Conservation (phyloP, 2,888 invertebrate genomes). For the Ceratothoa steindachneri region DNA sequence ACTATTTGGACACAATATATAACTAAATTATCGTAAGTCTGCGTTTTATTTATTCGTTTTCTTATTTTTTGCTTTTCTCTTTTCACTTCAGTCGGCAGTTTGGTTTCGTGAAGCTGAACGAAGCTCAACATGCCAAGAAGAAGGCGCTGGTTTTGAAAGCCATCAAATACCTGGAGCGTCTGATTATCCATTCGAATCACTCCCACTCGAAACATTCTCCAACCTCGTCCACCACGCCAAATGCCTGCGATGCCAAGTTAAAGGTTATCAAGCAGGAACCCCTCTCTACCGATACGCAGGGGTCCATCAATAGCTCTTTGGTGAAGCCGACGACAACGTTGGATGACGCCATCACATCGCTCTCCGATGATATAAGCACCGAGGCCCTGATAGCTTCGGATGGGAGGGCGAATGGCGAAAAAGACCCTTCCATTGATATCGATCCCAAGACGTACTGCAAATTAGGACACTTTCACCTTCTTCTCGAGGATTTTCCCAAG, state of each 20-base stretch:
- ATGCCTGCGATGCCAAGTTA: background rate
- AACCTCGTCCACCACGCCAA: constrained; percentile 10
- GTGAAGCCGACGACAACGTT: background rate
- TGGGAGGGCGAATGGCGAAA: constrained; percentile 6
- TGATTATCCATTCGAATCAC: constrained; percentile 67
- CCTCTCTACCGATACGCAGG: background rate
- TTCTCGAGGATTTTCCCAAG: constrained; percentile 89
- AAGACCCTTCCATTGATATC: constrained; percentile 61
- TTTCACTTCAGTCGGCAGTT: constrained; percentile 70
- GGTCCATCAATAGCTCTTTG: background rate
- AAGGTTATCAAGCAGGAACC: background rate
- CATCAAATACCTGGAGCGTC: constrained; percentile 76
- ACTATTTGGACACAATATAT: too few relatives aligned
- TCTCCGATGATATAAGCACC: constrained; percentile 73
- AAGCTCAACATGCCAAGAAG: constrained; percentile 74
- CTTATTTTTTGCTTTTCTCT: too few relatives aligned
- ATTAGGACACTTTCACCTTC: constrained; percentile 88
- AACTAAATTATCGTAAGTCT: too few relatives aligned
- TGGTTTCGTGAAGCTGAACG: constrained; percentile 78
- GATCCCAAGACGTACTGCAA: constrained; percentile 90
- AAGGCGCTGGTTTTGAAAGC: constrained; percentile 77
- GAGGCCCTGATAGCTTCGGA: constrained; percentile 53
- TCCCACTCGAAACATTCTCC: background rate
- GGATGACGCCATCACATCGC: constrained; percentile 6
- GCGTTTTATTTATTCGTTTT: too few relatives aligned